Evolutionary conservation across 1,140 invertebrate genomes (phyloP).

Genomic region (Acromyrmex echinatior): DNA sequence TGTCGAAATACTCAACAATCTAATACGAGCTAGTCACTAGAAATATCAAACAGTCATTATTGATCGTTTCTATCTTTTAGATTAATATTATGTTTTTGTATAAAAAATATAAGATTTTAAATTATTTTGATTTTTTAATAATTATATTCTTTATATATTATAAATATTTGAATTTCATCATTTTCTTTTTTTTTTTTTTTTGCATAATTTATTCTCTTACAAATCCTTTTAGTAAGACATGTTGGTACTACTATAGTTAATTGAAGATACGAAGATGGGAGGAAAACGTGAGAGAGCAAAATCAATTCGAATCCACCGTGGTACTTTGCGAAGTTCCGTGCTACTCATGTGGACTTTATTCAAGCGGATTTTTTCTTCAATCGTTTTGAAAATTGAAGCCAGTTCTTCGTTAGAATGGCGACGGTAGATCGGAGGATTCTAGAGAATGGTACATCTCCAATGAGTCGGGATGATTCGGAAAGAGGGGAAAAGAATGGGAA

Average conservation of each 20-base stretch:
- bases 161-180: not conserved
- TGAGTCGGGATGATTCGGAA: not conserved
- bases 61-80: too few species aligned
- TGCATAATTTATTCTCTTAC: too few species aligned
- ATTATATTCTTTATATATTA: too few species aligned
- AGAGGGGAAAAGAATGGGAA: not conserved
- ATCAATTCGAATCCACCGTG: not conserved
- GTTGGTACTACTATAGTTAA: too few species aligned
- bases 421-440: not conserved
- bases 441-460: conserved; percentile 12
- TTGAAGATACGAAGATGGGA: not conserved
- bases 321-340: not conserved
- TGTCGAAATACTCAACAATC: not conserved
- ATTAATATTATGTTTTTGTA: too few species aligned
- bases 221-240: too few species aligned
- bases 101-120: too few species aligned
- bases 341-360: not conserved
- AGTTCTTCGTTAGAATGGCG: not conserved
- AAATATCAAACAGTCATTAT: too few species aligned
- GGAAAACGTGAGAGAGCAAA: not conserved
- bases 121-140: too few species aligned
- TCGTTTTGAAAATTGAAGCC: conserved; percentile 24
- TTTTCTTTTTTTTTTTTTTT: too few species aligned
- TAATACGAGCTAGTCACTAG: not conserved
- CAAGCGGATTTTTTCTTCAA: not conserved